Conservation (phyloP, 2,797 vertebrate species). For the Sphenopsis melanotis region DNA sequence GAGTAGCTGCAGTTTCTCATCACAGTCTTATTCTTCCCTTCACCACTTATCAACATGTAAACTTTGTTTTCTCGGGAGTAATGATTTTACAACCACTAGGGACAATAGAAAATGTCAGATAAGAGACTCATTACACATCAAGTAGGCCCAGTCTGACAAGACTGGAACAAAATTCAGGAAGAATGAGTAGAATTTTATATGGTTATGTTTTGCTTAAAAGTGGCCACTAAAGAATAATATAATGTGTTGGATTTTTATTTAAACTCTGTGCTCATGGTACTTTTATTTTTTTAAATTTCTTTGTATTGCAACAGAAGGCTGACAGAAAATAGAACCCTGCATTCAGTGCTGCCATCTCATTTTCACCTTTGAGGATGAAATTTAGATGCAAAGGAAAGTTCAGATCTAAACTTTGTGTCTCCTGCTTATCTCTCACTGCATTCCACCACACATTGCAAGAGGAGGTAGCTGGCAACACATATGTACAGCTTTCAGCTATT, state of each 20-base stretch:
- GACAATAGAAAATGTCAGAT: slow-evolving; percentile 30
- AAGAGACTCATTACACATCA: slow-evolving; percentile 22
- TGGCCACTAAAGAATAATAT: background rate
- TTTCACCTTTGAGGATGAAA: background rate
- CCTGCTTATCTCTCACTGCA: background rate
- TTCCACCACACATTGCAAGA: background rate
- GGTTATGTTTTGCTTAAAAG: slow-evolving; percentile 20
- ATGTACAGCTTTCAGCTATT: background rate
- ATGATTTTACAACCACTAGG: slow-evolving; percentile 2
- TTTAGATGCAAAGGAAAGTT: background rate
- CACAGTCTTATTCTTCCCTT: background rate
- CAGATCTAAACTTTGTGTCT: background rate
- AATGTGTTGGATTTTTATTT: slow-evolving; percentile 28
- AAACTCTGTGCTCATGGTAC: background rate
- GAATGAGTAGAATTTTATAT: background rate
- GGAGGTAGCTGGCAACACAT: background rate
- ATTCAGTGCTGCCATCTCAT: background rate
- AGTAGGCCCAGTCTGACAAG: slow-evolving; percentile 18
- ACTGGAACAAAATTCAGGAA: slow-evolving; percentile 40
- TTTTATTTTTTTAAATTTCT: background rate
- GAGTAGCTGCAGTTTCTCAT: background rate
- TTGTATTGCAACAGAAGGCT: background rate
- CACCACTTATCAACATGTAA: slow-evolving; percentile 34
- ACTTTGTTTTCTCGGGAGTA: slow-evolving; percentile 46
- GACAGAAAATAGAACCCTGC: background rate